Conservation (phyloP, 2,113 vertebrate species). For the Galeopterus variegatus region DNA sequence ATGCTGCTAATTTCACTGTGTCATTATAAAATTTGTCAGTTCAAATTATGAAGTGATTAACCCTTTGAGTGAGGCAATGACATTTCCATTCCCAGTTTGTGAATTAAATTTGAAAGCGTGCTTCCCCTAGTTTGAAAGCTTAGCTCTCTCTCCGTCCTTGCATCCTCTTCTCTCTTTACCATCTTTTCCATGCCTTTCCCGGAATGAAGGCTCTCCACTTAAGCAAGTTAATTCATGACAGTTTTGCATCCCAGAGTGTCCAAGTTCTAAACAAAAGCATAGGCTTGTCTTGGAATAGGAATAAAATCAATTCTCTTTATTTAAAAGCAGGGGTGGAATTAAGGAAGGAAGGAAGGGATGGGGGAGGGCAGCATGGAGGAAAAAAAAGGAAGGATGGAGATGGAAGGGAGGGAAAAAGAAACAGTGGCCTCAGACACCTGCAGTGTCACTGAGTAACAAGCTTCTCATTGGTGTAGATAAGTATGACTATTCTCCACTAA, state of each 20-base stretch:
- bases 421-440: conserved; percentile 76
- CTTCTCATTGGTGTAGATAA: conserved; percentile 81
- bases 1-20: conserved; percentile 95
- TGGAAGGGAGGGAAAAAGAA: neutral
- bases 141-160: conserved; percentile 66
- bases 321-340: neutral
- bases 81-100: conserved; percentile 91
- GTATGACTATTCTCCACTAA: conserved; percentile 83
- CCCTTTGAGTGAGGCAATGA: conserved; percentile 91
- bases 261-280: conserved; percentile 45
- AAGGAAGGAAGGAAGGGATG: neutral
- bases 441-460: conserved; percentile 85
- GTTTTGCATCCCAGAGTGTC: conserved; percentile 59
- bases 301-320: conserved; percentile 69
- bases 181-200: conserved; percentile 33
- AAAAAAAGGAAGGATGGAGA: neutral
- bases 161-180: conserved; percentile 59
- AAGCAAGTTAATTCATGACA: conserved; percentile 59
- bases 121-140: conserved; percentile 86
- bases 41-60: conserved; percentile 93
- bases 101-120: conserved; percentile 92
- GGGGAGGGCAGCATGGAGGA: neutral
- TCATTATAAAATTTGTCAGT: conserved; percentile 93
- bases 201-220: conserved; percentile 37
- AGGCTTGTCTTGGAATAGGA: conserved; percentile 44